Percentiles rank a stretch among this genome's conserved stretches.
Conservation (phyloP, 2,888 invertebrate genomes). For the Ephialtes manifestator region DNA sequence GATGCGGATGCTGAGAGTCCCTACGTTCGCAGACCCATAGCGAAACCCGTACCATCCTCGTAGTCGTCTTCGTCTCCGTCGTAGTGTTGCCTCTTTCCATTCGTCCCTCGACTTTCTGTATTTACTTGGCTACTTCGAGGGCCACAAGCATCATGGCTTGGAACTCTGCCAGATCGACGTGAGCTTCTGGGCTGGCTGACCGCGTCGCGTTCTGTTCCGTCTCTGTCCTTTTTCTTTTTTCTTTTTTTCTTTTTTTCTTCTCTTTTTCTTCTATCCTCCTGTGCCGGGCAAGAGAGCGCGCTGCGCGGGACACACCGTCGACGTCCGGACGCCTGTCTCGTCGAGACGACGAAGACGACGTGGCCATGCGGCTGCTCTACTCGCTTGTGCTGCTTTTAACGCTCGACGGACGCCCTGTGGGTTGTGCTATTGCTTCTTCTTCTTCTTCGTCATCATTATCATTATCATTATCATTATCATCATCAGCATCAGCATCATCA, state of each 20-base stretch:
- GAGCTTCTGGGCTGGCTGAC: slow-evolving; percentile 51
- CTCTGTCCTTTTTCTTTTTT: slow-evolving; percentile 19
- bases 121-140: slow-evolving; percentile 72
- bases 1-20: slow-evolving; percentile 48
- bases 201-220: slow-evolving; percentile 44
- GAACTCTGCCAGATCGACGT: slow-evolving; percentile 68
- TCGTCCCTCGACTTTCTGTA: slow-evolving; percentile 65
- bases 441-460: slow-evolving; percentile 32
- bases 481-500: slow-evolving; percentile 11
- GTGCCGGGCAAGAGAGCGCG: slow-evolving; percentile 15
- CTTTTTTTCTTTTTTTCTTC: neutral
- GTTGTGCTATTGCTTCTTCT: slow-evolving; percentile 57
- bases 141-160: slow-evolving; percentile 67
- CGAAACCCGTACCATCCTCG: slow-evolving; percentile 48
- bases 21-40: slow-evolving; percentile 41
- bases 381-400: slow-evolving; percentile 17
- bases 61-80: slow-evolving; percentile 55
- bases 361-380: slow-evolving; percentile 25
- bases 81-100: slow-evolving; percentile 47
- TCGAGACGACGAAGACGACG: slow-evolving; percentile 5
- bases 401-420: slow-evolving; percentile 55
- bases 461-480: slow-evolving; percentile 28
- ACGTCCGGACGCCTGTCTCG: slow-evolving; percentile 25
- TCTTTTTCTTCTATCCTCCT: neutral
- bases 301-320: slow-evolving; percentile 38